phyloP scores from a whole-genome alignment of 92 coral and sea anemone species.

The Parazoanthus swiftii region DNA sequence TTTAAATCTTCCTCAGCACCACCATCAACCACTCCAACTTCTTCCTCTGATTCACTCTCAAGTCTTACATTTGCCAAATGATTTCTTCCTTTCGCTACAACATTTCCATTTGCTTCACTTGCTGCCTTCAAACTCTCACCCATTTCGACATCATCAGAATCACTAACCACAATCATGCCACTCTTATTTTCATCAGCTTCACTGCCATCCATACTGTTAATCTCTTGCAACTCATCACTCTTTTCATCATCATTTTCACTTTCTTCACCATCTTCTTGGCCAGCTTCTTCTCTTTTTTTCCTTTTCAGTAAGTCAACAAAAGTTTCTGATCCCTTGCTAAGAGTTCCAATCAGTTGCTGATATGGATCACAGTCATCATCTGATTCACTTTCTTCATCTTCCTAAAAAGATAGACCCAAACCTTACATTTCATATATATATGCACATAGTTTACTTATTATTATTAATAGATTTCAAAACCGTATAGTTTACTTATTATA shows the following conservation, averaged over 20 bases:
- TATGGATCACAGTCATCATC: conserved; percentile 56
- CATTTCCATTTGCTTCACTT: conserved; percentile 26
- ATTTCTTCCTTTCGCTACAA: neutral
- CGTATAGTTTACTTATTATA: too few relatives aligned
- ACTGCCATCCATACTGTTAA: neutral
- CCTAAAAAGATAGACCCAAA: neutral
- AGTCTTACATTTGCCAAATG: neutral
- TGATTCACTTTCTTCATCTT: conserved; percentile 43
- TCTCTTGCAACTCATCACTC: conserved; percentile 27
- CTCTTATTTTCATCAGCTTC: neutral
- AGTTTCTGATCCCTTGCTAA: conserved; percentile 47
- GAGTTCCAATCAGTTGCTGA: conserved; percentile 70
- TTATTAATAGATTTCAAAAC: too few relatives aligned
- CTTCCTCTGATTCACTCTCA: conserved; percentile 12
- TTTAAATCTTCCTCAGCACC: conserved; percentile 41
- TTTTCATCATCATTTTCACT: conserved; percentile 7
- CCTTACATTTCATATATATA: neutral
- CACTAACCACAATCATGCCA: neutral
- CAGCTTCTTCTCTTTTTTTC: conserved; percentile 53
- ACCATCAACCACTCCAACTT: conserved; percentile 28
- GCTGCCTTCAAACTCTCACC: conserved; percentile 4
- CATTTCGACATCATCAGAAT: neutral
- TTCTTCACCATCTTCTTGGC: conserved; percentile 46
- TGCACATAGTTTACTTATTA: neutral
- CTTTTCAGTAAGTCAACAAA: conserved; percentile 22